A percentile compares a stretch with the other conserved stretches of the same genome.
Conservation (phyloP, 2,797 vertebrate species). For the Lacerta agilis region DNA sequence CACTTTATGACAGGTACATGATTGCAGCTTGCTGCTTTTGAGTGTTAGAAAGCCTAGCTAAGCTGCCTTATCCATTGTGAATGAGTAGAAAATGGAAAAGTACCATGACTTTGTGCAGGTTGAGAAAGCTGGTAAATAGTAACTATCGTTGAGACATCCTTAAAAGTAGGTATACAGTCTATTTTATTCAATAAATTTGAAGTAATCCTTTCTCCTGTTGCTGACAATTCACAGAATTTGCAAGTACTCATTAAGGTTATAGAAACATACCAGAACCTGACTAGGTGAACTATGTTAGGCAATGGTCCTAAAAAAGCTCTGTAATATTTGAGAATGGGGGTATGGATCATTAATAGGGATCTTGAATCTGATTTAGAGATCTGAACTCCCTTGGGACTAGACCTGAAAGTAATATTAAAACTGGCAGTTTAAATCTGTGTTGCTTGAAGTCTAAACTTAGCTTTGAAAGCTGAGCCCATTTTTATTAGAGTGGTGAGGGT, state of each 20-base stretch:
- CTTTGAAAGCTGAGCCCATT: background rate
- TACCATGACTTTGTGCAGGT: background rate
- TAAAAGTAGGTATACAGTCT: background rate
- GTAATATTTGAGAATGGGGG: background rate
- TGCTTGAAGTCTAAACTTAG: background rate
- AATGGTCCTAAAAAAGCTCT: background rate
- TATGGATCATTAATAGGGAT: background rate
- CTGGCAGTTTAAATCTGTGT: background rate
- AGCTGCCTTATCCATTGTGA: background rate
- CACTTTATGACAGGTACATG: background rate
- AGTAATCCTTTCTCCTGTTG: background rate
- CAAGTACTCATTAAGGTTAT: slow-evolving; percentile 2
- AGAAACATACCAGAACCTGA: background rate
- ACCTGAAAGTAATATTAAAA: background rate
- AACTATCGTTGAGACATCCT: background rate
- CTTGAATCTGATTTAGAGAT: background rate
- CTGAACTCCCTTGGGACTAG: background rate
- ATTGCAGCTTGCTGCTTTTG: background rate
- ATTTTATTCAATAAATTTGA: background rate
- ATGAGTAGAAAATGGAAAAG: background rate
- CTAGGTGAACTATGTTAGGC: background rate
- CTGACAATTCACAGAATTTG: background rate
- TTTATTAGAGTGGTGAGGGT: background rate
- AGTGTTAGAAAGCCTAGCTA: background rate
- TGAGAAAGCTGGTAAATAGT: background rate